A percentile compares a stretch with the other conserved stretches of the same genome.
Conservation (phyloP, 2,113 vertebrate species). For the Nycticorax nycticorax region DNA sequence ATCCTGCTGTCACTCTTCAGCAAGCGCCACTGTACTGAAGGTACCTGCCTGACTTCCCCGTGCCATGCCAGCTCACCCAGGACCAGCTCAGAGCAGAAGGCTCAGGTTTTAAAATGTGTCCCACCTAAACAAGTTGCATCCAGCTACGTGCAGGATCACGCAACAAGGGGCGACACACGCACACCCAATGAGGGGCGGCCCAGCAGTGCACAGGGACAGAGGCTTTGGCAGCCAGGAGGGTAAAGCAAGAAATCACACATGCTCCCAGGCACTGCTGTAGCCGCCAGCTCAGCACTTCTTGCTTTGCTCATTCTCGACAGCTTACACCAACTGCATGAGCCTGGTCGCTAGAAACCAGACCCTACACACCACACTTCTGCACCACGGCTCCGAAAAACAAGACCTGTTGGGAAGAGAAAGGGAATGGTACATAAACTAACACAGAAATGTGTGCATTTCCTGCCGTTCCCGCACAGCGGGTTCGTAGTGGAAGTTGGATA, state of each 20-base stretch:
- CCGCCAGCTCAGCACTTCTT: background rate
- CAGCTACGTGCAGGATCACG: background rate
- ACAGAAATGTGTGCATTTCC: background rate
- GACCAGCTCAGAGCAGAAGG: constrained; percentile 52
- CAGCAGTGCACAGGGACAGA: fast-evolving
- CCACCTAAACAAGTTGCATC: background rate
- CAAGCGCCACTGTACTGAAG: fast-evolving
- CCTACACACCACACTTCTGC: background rate
- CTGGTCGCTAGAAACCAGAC: background rate
- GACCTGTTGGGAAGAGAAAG: background rate
- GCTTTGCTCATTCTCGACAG: background rate
- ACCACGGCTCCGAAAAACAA: background rate
- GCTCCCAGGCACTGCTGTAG: background rate
- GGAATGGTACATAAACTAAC: background rate
- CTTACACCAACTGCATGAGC: background rate
- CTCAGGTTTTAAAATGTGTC: background rate
- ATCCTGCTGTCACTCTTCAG: background rate
- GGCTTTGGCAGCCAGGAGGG: background rate
- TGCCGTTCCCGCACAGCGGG: background rate
- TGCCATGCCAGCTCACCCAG: background rate
- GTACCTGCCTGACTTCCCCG: background rate
- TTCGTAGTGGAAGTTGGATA: fast-evolving
- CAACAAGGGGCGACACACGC: background rate
- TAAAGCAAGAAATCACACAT: background rate
- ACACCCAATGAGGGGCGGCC: no score